Percentiles rank a stretch among this genome's conserved stretches.
Evolutionary conservation across 2,888 invertebrate genomes (phyloP).

Genomic region (Miltochrista miniata): DNA sequence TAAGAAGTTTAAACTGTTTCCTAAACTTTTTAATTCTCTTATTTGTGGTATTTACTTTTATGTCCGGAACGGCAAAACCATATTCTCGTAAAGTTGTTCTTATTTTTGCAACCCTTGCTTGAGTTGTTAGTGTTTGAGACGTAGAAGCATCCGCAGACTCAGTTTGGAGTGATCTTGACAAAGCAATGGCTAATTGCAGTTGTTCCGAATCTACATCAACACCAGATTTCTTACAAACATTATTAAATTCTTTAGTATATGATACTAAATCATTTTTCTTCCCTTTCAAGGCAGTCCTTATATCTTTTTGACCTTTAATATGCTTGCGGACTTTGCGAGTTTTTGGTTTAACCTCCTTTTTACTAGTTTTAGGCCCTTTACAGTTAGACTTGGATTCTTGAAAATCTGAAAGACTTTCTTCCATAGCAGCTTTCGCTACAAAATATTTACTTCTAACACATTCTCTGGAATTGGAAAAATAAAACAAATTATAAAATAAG

Average conservation of each 20-base stretch:
- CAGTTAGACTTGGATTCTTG: conserved; percentile 57
- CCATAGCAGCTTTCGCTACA: conserved; percentile 53
- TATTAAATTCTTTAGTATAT: conserved; percentile 70
- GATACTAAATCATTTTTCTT: conserved; percentile 65
- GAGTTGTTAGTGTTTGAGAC: conserved; percentile 39
- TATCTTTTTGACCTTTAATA: conserved; percentile 68
- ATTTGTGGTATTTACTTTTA: conserved; percentile 45
- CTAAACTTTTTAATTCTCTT: conserved; percentile 44
- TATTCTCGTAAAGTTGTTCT: conserved; percentile 84
- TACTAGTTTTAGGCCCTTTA: conserved; percentile 50
- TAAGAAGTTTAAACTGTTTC: conserved; percentile 61
- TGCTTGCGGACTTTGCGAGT: conserved; percentile 48
- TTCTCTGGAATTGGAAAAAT: conserved; percentile 48
- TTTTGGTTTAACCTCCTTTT: conserved; percentile 39
- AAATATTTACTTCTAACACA: conserved; percentile 69
- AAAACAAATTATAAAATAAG: conserved; percentile 49
- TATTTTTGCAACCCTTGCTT: conserved; percentile 64
- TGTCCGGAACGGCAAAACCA: conserved; percentile 81
- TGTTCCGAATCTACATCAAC: conserved; percentile 86
- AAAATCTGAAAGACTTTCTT: conserved; percentile 72
- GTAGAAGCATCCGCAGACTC: conserved; percentile 19
- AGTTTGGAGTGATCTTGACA: conserved; percentile 83
- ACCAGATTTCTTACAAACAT: conserved; percentile 67
- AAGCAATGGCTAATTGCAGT: conserved; percentile 86
- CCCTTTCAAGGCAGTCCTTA: conserved; percentile 58